Percentiles rank a stretch among this genome's conserved stretches.
Conservation (phyloP, 2,797 vertebrate species). For the Uromys caudimaculatus region DNA sequence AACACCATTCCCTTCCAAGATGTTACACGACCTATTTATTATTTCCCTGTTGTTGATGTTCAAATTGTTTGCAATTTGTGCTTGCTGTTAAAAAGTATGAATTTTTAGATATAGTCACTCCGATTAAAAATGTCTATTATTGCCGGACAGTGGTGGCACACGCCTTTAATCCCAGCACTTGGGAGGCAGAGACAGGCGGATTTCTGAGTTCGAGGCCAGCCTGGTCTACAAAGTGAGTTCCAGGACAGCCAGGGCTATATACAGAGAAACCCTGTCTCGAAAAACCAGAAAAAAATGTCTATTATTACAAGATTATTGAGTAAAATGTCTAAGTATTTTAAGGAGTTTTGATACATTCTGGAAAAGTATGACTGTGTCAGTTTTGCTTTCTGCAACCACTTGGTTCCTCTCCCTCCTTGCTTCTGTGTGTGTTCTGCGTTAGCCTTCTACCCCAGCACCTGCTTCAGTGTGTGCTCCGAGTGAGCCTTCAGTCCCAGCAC, state of each 20-base stretch:
- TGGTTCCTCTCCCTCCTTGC: not conserved
- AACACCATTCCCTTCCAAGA: conserved; percentile 12
- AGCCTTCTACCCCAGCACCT: not conserved
- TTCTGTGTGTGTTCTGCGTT: not conserved
- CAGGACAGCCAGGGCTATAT: too few relatives aligned
- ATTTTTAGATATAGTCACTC: not conserved
- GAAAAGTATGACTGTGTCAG: not conserved
- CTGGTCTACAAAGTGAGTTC: too few relatives aligned
- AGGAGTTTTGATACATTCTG: not conserved
- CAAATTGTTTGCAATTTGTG: conserved; percentile 26
- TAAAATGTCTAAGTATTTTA: not conserved
- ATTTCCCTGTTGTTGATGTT: not conserved
- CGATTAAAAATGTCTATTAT: not conserved
- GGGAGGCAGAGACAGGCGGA: too few relatives aligned
- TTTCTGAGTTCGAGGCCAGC: too few relatives aligned
- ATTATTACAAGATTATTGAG: not conserved
- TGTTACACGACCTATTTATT: conserved; percentile 2
- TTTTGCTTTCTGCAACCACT: not conserved
- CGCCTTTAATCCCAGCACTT: too few relatives aligned
- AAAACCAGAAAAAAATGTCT: not conserved
- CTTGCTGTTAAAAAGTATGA: not conserved
- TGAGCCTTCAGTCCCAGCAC: not conserved
- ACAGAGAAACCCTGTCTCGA: too few relatives aligned
- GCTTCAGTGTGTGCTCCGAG: not conserved
- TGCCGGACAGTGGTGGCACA: too few relatives aligned